Evolutionary conservation across 1,140 invertebrate genomes (phyloP), one percentile per base, ranked within the genome.

Genomic region (Drosophila quadrilineata): DNA sequence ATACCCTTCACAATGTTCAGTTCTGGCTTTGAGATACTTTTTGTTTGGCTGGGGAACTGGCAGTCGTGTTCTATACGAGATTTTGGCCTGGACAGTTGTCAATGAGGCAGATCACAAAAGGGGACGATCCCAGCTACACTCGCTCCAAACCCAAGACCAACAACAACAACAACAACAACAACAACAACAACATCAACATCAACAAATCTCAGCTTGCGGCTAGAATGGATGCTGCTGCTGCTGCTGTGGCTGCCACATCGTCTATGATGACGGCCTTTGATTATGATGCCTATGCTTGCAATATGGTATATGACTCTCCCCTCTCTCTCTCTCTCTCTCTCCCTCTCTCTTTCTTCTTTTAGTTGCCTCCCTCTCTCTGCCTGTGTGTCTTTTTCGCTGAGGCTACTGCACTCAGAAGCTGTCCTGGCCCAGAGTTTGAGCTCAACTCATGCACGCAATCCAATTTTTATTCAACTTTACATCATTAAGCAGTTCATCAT

Each of bases 201-300:
- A n/a, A n/a, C n/a, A n/a, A n/a, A n/a, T n/a, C n/a, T n/a, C n/a
- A n/a, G n/a, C n/a, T n/a, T n/a, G n/a, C n/a, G n/a, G n/a, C n/a
- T n/a, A n/a, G n/a, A n/a, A n/a, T n/a, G n/a, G 22, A 59, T 48
- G 65, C 59, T 38, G 72, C 58, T 43, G 36, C n/a, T n/a, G n/a
- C n/a, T n/a, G n/a, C n/a, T n/a, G n/a, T n/a, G n/a, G n/a, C n/a
- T n/a, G n/a, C n/a, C n/a, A 58, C 21, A 16, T 71, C 45, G 49
- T 48, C 71, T 66, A 71, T 66, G 71, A 74, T 74, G 74, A 76
- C 74, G 73, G 73, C 68, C 75, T 60, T 68, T 77, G 74, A 77
- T 77, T 76, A 77, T 77, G 74, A 76, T 76, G 74, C 67, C 49
- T 54, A 54, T 63, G 38, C 38, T 17, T 36, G 26, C 60, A 10